Conservation (phyloP, 1,140 invertebrate genomes). For the Aphelinus certus region DNA sequence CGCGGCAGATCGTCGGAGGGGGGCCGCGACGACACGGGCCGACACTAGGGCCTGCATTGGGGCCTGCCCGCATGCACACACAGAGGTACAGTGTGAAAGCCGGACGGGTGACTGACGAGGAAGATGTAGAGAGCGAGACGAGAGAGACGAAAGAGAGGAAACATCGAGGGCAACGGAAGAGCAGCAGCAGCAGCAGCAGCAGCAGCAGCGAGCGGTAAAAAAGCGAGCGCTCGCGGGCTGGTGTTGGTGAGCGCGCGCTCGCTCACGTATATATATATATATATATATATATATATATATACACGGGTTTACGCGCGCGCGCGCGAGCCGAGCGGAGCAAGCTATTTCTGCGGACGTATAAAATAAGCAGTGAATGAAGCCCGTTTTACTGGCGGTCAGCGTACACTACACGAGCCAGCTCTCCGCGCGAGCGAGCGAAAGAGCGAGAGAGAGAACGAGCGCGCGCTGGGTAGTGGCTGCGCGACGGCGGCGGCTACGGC, state of each 20-base stretch:
- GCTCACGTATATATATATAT: background rate
- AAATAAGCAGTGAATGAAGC: slow-evolving; percentile 42
- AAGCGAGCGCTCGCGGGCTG: background rate
- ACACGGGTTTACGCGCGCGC: background rate
- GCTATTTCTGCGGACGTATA: slow-evolving; percentile 41
- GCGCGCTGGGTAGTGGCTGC: slow-evolving; percentile 12
- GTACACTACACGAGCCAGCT: background rate
- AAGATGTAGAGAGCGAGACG: background rate
- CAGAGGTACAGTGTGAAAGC: background rate
- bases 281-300: too few species aligned
- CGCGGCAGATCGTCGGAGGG: too few species aligned
- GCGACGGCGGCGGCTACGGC: slow-evolving; percentile 4
- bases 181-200: background rate
- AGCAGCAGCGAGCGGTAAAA: slow-evolving; percentile 3
- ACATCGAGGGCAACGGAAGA: slow-evolving; percentile 22
- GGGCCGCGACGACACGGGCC: too few species aligned
- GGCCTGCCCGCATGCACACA: background rate
- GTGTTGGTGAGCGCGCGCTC: too few species aligned
- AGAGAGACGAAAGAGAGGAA: background rate
- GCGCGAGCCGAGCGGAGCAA: background rate
- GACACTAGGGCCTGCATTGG: too few species aligned
- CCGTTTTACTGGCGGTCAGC: slow-evolving; percentile 39
- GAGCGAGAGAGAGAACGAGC: slow-evolving; percentile 13
- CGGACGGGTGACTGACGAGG: background rate
- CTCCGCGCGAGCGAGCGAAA: background rate